Evolutionary conservation across 2,797 vertebrate species (phyloP).

Genomic region (Yasuhikotakia modesta): DNA sequence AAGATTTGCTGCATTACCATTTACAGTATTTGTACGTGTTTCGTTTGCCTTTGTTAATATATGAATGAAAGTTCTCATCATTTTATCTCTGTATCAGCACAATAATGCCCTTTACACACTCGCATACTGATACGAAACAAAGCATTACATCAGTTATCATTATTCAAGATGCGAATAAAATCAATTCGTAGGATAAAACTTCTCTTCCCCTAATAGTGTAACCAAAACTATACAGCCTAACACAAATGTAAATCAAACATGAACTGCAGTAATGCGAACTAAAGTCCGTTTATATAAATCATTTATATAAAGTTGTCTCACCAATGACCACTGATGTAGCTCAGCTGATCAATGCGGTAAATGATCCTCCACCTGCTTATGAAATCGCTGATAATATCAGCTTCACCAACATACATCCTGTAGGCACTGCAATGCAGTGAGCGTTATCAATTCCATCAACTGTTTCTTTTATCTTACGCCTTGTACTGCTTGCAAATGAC

Average conservation of each 20-base stretch:
- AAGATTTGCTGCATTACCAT: too few relatives aligned
- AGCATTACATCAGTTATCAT: background rate
- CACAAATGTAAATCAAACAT: background rate
- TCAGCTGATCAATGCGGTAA: slow-evolving; percentile 29
- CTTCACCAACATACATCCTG: background rate
- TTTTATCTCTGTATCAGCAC: background rate
- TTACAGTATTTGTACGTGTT: too few relatives aligned
- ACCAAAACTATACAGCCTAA: background rate
- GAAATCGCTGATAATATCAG: background rate
- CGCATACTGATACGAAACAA: background rate
- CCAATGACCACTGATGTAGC: too few relatives aligned
- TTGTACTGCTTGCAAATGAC: slow-evolving; percentile 19
- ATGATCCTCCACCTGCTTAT: slow-evolving; percentile 15
- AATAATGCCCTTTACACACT: background rate
- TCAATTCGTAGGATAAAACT: background rate
- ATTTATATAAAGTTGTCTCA: slow-evolving; percentile 15
- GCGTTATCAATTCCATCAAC: background rate
- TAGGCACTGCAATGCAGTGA: too few relatives aligned
- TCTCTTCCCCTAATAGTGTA: too few relatives aligned
- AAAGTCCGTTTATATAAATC: background rate
- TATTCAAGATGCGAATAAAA: background rate
- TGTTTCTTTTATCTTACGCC: slow-evolving; percentile 18
- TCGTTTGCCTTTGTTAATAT: too few relatives aligned
- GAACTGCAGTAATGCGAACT: background rate
- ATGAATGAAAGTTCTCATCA: background rate